These are phyloP conservation scores for Hydropotes inermis DNA, from an alignment of 2,113 vertebrate species.

Conservation along the genomic window DNA sequence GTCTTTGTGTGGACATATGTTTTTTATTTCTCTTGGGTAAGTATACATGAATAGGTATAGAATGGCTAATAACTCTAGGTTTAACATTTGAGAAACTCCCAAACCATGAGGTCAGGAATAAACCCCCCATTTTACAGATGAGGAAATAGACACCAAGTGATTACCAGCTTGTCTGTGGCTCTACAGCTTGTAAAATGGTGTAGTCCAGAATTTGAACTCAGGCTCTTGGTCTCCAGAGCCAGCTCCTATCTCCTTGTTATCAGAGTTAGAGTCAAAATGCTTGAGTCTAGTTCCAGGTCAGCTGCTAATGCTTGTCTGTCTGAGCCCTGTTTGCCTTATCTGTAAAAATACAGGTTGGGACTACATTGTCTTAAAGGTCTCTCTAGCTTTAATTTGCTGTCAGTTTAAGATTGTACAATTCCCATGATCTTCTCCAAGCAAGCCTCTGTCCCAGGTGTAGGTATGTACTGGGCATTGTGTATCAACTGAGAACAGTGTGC, in stretches of 20 bases:
- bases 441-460: background rate
- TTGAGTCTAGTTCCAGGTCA: background rate
- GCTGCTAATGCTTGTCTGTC: background rate
- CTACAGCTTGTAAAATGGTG: background rate
- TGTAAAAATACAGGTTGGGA: background rate
- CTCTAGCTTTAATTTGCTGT: background rate
- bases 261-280: background rate
- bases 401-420: background rate
- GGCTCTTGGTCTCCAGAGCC: background rate
- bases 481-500: background rate
- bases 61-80: background rate
- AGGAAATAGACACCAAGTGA: background rate
- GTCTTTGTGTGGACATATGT: background rate
- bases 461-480: background rate
- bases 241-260: background rate
- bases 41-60: background rate
- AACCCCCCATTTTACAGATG: background rate
- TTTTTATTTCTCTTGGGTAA: background rate
- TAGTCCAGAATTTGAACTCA: background rate
- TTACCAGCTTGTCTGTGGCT: background rate
- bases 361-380: background rate
- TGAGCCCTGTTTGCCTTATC: background rate
- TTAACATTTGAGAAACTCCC: background rate
- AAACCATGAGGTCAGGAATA: background rate
- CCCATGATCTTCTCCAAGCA: background rate